Conservation (phyloP, 1,140 invertebrate species). For the Coenobita brevimanus region DNA sequence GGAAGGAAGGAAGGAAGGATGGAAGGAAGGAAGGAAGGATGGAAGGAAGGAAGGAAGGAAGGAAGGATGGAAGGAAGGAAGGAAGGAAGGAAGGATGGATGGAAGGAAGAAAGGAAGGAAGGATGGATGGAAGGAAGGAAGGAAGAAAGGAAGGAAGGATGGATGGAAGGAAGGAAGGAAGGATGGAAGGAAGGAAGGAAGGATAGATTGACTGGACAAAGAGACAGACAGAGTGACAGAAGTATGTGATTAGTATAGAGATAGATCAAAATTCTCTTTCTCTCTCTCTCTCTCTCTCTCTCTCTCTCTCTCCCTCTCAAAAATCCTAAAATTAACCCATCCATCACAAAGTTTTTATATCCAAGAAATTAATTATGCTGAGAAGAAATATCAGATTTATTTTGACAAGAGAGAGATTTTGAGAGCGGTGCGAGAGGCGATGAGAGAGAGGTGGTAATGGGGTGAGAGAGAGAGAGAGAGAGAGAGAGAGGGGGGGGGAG, state of each 20-base stretch:
- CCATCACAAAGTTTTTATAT: no score
- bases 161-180: neutral
- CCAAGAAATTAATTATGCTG: no score
- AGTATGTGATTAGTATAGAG: neutral
- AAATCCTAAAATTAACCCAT: no score
- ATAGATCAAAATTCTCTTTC: neutral
- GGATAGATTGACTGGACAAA: neutral
- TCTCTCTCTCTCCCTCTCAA: neutral
- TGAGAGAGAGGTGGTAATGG: neutral
- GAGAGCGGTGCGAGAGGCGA: neutral
- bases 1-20: neutral
- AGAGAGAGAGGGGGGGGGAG: neutral
- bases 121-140: neutral
- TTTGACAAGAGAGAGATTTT: neutral
- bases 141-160: neutral
- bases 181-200: neutral
- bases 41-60: no score
- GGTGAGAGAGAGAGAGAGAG: neutral
- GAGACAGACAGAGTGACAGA: neutral
- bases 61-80: conserved; percentile 16
- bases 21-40: neutral
- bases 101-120: neutral
- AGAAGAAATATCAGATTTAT: no score
- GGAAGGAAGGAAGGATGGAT: neutral
- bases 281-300: conserved; percentile 10